Evolutionary conservation across 2,113 vertebrate genomes (phyloP).

Genomic region (Oryzias celebensis): DNA sequence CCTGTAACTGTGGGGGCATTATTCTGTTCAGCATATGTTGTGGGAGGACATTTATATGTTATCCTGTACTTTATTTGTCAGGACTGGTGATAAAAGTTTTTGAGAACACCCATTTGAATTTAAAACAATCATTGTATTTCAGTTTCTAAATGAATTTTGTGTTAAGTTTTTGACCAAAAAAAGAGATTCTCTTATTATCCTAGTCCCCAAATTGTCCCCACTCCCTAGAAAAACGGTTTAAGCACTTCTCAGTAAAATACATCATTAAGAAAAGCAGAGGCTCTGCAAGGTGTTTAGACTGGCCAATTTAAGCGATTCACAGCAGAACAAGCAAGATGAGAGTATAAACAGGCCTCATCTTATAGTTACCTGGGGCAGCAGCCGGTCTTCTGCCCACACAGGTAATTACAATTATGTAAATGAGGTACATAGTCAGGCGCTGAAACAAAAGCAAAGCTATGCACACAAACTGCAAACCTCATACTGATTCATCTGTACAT

Average conservation of each 20-base stretch:
- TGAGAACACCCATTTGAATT: too few species aligned
- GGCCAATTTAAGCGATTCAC: conserved; percentile 64
- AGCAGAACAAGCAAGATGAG: conserved; percentile 28
- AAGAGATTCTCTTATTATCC: too few species aligned
- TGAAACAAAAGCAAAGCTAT: conserved; percentile 53
- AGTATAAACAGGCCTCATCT: conserved; percentile 46
- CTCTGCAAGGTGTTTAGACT: conserved; percentile 38
- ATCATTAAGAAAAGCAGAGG: conserved; percentile 30
- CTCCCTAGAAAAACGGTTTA: conserved; percentile 5
- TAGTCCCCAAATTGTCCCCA: too few species aligned
- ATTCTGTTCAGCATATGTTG: too few species aligned
- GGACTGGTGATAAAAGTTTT: too few species aligned
- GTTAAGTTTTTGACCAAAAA: too few species aligned
- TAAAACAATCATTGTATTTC: too few species aligned
- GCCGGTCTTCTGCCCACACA: conserved; percentile 55
- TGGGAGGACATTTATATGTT: too few species aligned
- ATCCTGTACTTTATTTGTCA: too few species aligned
- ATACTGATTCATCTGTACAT: conserved; percentile 29
- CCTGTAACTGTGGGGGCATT: too few species aligned
- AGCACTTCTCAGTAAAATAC: conserved; percentile 48
- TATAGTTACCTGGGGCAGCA: conserved; percentile 64
- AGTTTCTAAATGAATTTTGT: too few species aligned
- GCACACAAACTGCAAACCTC: conserved; percentile 30
- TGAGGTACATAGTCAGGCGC: conserved; percentile 34
- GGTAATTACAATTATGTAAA: conserved; percentile 78